Evolutionary conservation across 2,113 vertebrate genomes (phyloP).

Genomic region (Cryptoleucopteryx plumbea): DNA sequence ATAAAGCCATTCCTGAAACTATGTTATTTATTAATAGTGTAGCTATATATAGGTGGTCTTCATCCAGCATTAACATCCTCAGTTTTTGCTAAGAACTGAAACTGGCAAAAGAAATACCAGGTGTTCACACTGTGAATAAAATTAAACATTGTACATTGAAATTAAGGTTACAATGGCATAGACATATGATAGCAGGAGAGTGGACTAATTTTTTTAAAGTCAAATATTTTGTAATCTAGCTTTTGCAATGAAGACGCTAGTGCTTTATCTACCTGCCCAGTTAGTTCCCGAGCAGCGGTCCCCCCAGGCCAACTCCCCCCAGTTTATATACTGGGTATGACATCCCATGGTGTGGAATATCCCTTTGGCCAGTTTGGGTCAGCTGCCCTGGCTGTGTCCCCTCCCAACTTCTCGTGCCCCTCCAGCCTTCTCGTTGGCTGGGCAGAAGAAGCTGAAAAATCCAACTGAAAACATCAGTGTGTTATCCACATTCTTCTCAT

Average conservation of each 20-base stretch:
- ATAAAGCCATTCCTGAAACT: not conserved
- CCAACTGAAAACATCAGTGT: no score
- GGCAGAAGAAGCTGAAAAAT: no score
- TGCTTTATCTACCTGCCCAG: not conserved
- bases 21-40: not conserved
- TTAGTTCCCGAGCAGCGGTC: no score
- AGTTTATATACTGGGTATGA: no score
- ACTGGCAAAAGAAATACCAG: not conserved
- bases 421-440: no score
- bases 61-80: not conserved
- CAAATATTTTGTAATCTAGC: not conserved
- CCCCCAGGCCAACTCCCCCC: no score
- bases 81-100: not conserved
- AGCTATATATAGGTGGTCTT: not conserved
- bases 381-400: no score
- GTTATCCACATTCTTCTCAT: no score
- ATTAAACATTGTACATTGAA: not conserved
- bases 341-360: accelerated
- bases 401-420: no score
- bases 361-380: no score
- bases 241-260: not conserved
- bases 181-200: not conserved
- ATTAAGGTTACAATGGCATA: not conserved
- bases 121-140: not conserved
- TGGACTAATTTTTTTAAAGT: not conserved